phyloP scores from a whole-genome alignment of 2,888 invertebrate species.

The Papilio elwesi region DNA sequence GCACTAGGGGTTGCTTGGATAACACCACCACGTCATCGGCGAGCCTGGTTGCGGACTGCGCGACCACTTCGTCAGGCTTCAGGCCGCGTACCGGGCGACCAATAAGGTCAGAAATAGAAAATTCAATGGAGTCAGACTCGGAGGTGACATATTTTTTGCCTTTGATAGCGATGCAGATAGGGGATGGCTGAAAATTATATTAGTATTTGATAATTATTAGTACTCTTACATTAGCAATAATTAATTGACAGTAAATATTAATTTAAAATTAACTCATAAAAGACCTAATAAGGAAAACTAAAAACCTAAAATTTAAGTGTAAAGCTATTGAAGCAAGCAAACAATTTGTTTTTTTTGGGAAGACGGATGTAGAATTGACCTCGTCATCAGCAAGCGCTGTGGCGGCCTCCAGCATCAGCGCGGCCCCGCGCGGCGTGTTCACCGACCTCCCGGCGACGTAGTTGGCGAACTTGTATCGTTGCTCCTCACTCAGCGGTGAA shows the following conservation, averaged over 20 bases:
- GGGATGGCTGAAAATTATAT: conserved; percentile 85
- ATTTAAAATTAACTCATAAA: neutral
- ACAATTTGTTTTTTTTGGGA: too few relatives aligned
- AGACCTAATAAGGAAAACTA: neutral
- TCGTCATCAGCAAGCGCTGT: conserved; percentile 88
- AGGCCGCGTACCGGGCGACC: conserved; percentile 88
- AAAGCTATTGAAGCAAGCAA: too few relatives aligned
- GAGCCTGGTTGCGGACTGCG: conserved; percentile 89
- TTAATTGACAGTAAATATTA: neutral
- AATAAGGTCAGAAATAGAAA: conserved; percentile 89
- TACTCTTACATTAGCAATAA: neutral
- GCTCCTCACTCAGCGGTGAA: conserved; percentile 88
- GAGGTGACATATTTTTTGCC: conserved; percentile 91
- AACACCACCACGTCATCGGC: conserved; percentile 90
- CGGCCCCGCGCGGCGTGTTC: conserved; percentile 92
- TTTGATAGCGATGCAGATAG: conserved; percentile 92
- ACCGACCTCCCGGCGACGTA: conserved; percentile 96
- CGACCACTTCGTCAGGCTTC: conserved; percentile 86
- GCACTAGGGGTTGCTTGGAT: conserved; percentile 85
- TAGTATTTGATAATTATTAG: too few relatives aligned
- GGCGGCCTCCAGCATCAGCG: conserved; percentile 91
- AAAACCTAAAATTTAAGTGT: neutral
- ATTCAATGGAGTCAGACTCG: conserved; percentile 88
- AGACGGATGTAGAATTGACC: conserved; percentile 64
- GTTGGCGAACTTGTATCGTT: conserved; percentile 94